A percentile compares a stretch with the other conserved stretches of the same genome.
Conservation (phyloP, 2,888 invertebrate species). For the Cerceris rybyensis region DNA sequence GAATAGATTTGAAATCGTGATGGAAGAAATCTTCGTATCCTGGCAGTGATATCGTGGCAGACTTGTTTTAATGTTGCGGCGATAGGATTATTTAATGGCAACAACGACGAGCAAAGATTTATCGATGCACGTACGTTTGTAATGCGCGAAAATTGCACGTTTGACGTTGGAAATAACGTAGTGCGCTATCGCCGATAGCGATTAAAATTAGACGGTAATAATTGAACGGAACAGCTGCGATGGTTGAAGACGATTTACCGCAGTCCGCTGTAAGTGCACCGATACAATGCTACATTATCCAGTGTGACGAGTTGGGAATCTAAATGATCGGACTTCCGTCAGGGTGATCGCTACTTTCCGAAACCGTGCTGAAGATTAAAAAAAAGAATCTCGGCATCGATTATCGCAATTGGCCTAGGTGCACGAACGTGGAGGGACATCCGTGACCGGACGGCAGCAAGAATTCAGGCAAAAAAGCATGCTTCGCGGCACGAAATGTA, state of each 20-base stretch:
- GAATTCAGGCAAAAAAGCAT: constrained; percentile 44
- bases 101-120: background rate
- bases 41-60: no score
- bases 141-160: constrained; percentile 6
- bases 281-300: background rate
- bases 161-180: background rate
- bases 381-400: constrained; percentile 12
- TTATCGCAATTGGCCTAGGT: constrained; percentile 30
- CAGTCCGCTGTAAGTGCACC: background rate
- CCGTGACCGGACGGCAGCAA: constrained; percentile 33
- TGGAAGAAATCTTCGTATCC: background rate
- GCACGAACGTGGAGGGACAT: constrained; percentile 26
- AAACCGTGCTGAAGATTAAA: background rate
- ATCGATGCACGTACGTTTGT: background rate
- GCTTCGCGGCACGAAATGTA: constrained; percentile 63
- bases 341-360: background rate
- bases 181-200: background rate
- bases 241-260: constrained; percentile 3
- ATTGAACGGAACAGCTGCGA: background rate
- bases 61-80: no score
- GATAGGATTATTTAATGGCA: background rate
- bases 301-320: background rate
- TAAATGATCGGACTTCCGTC: background rate
- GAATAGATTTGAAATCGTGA: background rate
- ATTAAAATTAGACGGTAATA: constrained; percentile 13